A percentile compares a stretch with the other conserved stretches of the same genome.
Evolutionary conservation across 2,888 invertebrate genomes (phyloP).

Genomic region (Lepidonotus clava): DNA sequence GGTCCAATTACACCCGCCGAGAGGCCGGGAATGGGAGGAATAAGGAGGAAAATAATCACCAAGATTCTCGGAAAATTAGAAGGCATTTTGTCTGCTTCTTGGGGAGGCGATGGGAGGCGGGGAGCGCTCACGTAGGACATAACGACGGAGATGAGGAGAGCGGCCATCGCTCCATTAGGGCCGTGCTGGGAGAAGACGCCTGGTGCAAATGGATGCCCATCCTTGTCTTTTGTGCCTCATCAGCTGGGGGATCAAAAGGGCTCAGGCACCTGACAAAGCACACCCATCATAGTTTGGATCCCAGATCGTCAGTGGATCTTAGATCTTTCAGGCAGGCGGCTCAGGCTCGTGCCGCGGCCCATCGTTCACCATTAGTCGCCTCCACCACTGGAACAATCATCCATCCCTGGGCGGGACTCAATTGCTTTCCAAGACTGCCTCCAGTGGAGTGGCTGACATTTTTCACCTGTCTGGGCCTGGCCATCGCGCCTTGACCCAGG

Average conservation of each 20-base stretch:
- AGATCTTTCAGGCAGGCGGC: constrained; percentile 1
- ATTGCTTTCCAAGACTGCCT: neutral
- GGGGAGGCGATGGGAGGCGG: neutral
- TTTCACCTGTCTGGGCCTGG: neutral
- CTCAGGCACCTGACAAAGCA: constrained; percentile 38
- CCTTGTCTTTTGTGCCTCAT: constrained; percentile 31
- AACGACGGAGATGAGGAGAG: neutral
- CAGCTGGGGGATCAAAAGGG: constrained; percentile 48
- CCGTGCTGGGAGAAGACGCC: neutral
- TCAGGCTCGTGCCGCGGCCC: neutral
- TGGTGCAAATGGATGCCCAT: constrained; percentile 3
- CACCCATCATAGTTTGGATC: constrained; percentile 38
- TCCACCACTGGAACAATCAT: neutral
- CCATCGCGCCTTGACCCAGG: neutral
- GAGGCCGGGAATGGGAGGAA: neutral
- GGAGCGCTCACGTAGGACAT: neutral
- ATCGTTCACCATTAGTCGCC: constrained; percentile 35
- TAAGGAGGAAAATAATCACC: neutral
- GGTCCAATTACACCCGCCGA: neutral
- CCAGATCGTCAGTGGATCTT: neutral
- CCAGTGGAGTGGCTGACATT: constrained; percentile 7
- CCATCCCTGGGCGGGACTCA: neutral
- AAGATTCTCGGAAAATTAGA: constrained; percentile 37
- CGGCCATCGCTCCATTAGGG: neutral
- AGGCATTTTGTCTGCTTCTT: constrained; percentile 14